Base-by-base conservation (phyloP, 2,113 vertebrate species). In the Scolopax mira region DNA sequence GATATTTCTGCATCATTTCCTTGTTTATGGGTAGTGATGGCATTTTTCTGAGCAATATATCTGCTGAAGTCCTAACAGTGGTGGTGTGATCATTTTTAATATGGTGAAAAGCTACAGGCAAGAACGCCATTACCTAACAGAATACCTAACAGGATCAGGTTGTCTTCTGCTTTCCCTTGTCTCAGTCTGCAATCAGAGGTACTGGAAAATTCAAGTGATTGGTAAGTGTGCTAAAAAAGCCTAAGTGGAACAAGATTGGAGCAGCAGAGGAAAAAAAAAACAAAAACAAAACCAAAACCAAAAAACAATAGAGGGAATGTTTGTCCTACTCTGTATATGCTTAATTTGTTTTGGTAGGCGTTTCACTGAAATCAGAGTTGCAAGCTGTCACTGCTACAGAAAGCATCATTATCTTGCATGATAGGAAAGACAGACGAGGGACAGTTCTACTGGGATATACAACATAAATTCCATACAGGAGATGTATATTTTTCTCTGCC, bases 201-300 rank as follows among this genome's bases (percentile, higher is more conserved):
- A 44, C 48, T 64, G 35, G 44, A 64, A 93, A 74, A 82, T 22
- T 61, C 24, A n/a, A 42, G 27, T 65, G 51, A 24, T 19, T 52
- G 11, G 0, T 28, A 89, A 64, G 11, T 31, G 31, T 69, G 18
- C 16, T 54, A 48, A 55, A 81, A 87, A 90, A 88, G 27, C 9
- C 23, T 48, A 60, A 60, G 52, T 0, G 79, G 46, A 86, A 80
- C 15, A 49, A 81, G 70, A 21, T 18, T 74, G 30, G 14, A 74
- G 10, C 0, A 0, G 28, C 54, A 69, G 30, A 25, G 18, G 18
- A 31, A 77, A 69, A 9, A 33, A 70, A 69, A 67, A 41, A 42
- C 11, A 11, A 28, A 10, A 57, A 57, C 11, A 19, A 57, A 55
- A 41, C 41, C 41, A 42, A 42, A 42, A 42, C n/a, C n/a, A 8